Base-by-base conservation (phyloP, 2,113 vertebrate species). In the Notothenia coriiceps region DNA sequence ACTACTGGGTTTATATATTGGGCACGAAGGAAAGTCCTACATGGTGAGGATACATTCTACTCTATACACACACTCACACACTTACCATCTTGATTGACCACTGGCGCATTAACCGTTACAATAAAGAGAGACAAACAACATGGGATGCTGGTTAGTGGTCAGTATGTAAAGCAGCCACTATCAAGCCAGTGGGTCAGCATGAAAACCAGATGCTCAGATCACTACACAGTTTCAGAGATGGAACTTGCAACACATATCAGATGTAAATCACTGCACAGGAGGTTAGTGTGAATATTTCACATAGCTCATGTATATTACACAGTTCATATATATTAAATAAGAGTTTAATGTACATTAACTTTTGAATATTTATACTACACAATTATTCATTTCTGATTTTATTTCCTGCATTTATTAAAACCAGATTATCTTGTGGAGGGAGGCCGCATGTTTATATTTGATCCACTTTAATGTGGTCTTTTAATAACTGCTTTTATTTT, bases 61-160 rank as follows among this genome's bases (percentile, higher is more conserved):
- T 73, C 57, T 83, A 91, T 91, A 71, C 6, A 78, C 65, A 61
- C 71, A 70, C 65, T 7, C 71, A 15, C 50, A 46, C 35, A 92
- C 97, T 98, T 97, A 99, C 98, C 97, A 95, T 96, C 95, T 97
- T 98, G 86, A 96, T 88, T 89, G 97, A 98, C 97, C 97, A 97
- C 98, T 98, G 97, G 93, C 91, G 95, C 93, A 73, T 87, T 80
- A 70, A 88, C 46, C 66, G 69, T 85, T 80, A 76, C 65, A 77
- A 76, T 79, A 95, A 94, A 71, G 95, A 96, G 95, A 94, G 93
- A 93, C 88, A 95, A 94, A 92, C 84, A 90, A 86, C 77, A 89
- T 3, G 65, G 72, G 40, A 84, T 70, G 79, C 77, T 43, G 64
- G 80, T 94, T 93, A 94, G 91, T 77, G 17, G 20, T 83, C 62